phyloP scores from a whole-genome alignment of 92 coral and sea anemone species.

The Zoanthus solanderi region DNA sequence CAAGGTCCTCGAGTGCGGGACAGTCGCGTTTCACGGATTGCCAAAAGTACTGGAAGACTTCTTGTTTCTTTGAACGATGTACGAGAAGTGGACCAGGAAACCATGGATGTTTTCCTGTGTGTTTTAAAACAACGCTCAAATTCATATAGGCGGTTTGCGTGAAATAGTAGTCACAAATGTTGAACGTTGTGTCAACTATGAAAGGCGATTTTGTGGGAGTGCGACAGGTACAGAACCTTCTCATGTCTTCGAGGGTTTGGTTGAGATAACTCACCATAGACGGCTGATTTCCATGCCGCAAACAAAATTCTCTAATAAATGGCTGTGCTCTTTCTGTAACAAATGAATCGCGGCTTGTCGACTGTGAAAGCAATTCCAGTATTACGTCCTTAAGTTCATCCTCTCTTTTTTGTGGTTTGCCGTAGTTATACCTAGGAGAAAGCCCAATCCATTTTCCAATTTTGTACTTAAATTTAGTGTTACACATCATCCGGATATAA shows the following conservation, averaged over 20 bases:
- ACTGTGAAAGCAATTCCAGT: conserved; percentile 40
- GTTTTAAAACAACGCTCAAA: conserved; percentile 39
- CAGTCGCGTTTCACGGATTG: conserved; percentile 56
- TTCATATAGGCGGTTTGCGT: conserved; percentile 57
- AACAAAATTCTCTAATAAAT: conserved; percentile 38
- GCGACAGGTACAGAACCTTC: conserved; percentile 27
- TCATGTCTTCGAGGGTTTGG: conserved; percentile 48
- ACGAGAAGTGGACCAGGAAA: conserved; percentile 67
- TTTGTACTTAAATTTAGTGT: background rate
- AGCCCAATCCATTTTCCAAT: background rate
- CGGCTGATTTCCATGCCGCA: conserved; percentile 57
- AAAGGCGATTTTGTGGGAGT: conserved; percentile 16
- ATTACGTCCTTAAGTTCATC: conserved; percentile 45
- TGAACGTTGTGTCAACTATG: conserved; percentile 54
- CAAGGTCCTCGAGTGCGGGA: conserved; percentile 50
- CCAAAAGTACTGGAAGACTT: conserved; percentile 62
- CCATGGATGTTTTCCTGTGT: conserved; percentile 64
- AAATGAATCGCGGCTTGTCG: conserved; percentile 1
- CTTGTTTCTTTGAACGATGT: conserved; percentile 55
- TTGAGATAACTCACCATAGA: conserved; percentile 45
- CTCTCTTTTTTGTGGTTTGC: conserved; percentile 23
- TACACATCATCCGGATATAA: background rate
- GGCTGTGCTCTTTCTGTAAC: conserved; percentile 52
- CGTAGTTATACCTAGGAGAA: conserved; percentile 47
- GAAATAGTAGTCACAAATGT: conserved; percentile 55